phyloP scores from a whole-genome alignment of 2,113 vertebrate genomes.

The Synchiropus splendidus region DNA sequence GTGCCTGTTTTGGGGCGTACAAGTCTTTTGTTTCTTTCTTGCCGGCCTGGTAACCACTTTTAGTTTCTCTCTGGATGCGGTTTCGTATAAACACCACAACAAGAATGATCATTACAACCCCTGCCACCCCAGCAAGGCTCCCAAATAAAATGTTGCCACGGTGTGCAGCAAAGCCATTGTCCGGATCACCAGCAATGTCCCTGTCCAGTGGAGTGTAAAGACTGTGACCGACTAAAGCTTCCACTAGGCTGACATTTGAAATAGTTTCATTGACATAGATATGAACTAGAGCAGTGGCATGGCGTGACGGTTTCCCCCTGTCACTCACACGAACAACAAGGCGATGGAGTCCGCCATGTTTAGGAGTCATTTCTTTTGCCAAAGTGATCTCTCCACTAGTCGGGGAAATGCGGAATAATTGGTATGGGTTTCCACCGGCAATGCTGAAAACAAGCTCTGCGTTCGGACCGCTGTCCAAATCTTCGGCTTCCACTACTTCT shows the following conservation, averaged over 20 bases:
- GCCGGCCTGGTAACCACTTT: constrained; percentile 95
- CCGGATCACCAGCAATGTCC: constrained; percentile 93
- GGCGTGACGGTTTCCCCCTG: constrained; percentile 84
- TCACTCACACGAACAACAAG: constrained; percentile 92
- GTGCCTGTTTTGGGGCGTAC: constrained; percentile 88
- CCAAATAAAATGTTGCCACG: constrained; percentile 93
- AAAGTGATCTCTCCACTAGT: constrained; percentile 88
- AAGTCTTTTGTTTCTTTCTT: constrained; percentile 98
- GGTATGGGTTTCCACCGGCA: constrained; percentile 88
- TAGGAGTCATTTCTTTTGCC: constrained; percentile 87
- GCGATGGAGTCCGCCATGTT: constrained; percentile 90
- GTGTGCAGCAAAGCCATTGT: constrained; percentile 85
- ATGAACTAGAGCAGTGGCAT: constrained; percentile 87
- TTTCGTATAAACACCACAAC: constrained; percentile 86
- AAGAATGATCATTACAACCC: constrained; percentile 85
- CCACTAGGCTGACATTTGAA: constrained; percentile 85
- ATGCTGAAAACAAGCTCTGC: constrained; percentile 88
- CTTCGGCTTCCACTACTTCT: constrained; percentile 88
- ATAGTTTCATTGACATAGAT: constrained; percentile 96
- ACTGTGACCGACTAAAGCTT: constrained; percentile 90
- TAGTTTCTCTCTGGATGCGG: constrained; percentile 88
- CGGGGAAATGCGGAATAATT: constrained; percentile 88
- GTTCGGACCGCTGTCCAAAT: constrained; percentile 87
- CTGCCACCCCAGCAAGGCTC: constrained; percentile 89
- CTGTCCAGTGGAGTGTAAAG: constrained; percentile 90